A percentile compares a stretch with the other conserved stretches of the same genome.
phyloP scores from a whole-genome alignment of 1,140 invertebrate species.

The Atta texana region DNA sequence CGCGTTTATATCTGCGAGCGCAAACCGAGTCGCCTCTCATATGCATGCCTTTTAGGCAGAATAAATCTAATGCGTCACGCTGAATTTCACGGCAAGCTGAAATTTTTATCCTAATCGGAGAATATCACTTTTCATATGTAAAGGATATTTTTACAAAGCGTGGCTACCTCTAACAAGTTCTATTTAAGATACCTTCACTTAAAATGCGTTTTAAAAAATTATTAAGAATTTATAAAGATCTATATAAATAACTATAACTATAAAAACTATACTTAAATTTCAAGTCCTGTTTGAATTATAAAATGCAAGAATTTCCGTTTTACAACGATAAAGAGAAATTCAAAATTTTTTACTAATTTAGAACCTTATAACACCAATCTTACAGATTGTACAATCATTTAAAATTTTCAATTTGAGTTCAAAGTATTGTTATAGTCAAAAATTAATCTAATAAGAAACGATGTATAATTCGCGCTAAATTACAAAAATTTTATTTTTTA shows the following conservation, averaged over 20 bases:
- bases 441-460: neutral
- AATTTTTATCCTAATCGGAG: slow-evolving; percentile 20
- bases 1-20: slow-evolving; percentile 31
- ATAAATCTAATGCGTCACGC: slow-evolving; percentile 40
- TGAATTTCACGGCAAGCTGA: slow-evolving; percentile 33
- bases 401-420: no score
- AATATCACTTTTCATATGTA: slow-evolving; percentile 9
- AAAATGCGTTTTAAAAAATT: neutral
- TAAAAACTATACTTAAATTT: no score
- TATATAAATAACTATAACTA: neutral
- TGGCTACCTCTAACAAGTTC: slow-evolving; percentile 17
- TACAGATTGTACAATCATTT: no score
- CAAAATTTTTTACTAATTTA: no score
- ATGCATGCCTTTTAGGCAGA: slow-evolving; percentile 17
- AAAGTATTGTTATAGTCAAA: no score
- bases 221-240: neutral
- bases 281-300: no score
- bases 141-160: neutral
- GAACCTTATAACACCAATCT: no score
- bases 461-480: neutral
- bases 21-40: neutral
- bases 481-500: neutral
- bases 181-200: neutral
- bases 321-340: no score
- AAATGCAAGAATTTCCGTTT: no score